phyloP scores from a whole-genome alignment of 2,888 invertebrate genomes.

The Nemotelus nigrinus region DNA sequence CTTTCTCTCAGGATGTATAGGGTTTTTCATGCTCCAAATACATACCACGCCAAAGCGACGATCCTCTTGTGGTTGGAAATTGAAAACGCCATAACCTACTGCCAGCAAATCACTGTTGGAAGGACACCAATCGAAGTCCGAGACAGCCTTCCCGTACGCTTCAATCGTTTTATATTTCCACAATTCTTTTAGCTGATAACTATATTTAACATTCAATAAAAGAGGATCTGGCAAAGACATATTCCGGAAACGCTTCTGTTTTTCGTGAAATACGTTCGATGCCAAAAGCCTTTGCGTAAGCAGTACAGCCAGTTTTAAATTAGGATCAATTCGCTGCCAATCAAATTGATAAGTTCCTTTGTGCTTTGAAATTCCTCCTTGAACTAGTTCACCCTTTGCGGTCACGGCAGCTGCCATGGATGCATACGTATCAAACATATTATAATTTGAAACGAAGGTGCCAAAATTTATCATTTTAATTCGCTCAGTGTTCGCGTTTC shows the following conservation, averaged over 20 bases:
- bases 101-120: constrained; percentile 77
- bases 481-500: constrained; percentile 71
- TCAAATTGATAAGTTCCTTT: constrained; percentile 59
- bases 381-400: constrained; percentile 66
- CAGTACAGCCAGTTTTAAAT: constrained; percentile 72
- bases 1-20: constrained; percentile 76
- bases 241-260: constrained; percentile 78
- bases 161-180: constrained; percentile 73
- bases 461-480: constrained; percentile 69
- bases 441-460: constrained; percentile 79
- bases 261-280: constrained; percentile 72
- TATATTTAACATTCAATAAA: constrained; percentile 71
- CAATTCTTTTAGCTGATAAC: constrained; percentile 73
- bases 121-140: constrained; percentile 74
- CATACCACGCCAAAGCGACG: constrained; percentile 72
- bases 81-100: constrained; percentile 77
- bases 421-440: constrained; percentile 78
- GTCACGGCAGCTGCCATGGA: constrained; percentile 62
- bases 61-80: constrained; percentile 65
- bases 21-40: constrained; percentile 85
- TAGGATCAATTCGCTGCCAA: constrained; percentile 55
- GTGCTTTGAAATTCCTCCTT: constrained; percentile 60
- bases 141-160: constrained; percentile 69
- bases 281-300: constrained; percentile 78
- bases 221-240: constrained; percentile 71